A percentile compares a stretch with the other conserved stretches of the same genome.
Conservation (phyloP, 2,888 invertebrate genomes). For the Leptinotarsa juncta region DNA sequence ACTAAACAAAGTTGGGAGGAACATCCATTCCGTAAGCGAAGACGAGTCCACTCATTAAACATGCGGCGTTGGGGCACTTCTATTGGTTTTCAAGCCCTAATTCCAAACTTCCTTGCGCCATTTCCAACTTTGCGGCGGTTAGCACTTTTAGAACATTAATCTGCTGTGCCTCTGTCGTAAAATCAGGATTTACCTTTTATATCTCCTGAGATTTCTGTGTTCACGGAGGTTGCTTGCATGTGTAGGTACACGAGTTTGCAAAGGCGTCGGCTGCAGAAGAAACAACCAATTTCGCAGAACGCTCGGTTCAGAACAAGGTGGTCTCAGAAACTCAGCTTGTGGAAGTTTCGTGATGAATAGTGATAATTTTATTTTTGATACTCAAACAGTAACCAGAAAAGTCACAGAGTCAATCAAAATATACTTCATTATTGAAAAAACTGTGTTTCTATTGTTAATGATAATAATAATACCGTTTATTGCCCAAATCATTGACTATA, state of each 20-base stretch:
- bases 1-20: not conserved
- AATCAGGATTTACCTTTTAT: conserved; percentile 16
- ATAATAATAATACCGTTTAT: too few relatives aligned
- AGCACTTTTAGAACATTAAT: conserved; percentile 17
- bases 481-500: too few relatives aligned
- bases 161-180: conserved; percentile 14
- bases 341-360: too few relatives aligned
- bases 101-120: conserved; percentile 15
- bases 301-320: not conserved
- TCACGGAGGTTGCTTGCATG: conserved; percentile 3
- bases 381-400: too few relatives aligned
- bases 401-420: too few relatives aligned
- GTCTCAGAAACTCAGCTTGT: not conserved
- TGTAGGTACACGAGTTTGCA: conserved; percentile 10
- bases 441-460: too few relatives aligned
- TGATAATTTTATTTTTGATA: too few relatives aligned
- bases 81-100: conserved; percentile 13
- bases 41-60: conserved; percentile 17
- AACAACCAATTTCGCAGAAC: not conserved
- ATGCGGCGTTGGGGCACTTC: conserved; percentile 14
- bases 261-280: not conserved
- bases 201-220: conserved; percentile 11
- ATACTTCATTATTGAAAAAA: too few relatives aligned
- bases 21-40: conserved; percentile 2
- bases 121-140: conserved; percentile 18